Evolutionary conservation across 2,888 invertebrate species (phyloP).

Genomic region (Cancer borealis): DNA sequence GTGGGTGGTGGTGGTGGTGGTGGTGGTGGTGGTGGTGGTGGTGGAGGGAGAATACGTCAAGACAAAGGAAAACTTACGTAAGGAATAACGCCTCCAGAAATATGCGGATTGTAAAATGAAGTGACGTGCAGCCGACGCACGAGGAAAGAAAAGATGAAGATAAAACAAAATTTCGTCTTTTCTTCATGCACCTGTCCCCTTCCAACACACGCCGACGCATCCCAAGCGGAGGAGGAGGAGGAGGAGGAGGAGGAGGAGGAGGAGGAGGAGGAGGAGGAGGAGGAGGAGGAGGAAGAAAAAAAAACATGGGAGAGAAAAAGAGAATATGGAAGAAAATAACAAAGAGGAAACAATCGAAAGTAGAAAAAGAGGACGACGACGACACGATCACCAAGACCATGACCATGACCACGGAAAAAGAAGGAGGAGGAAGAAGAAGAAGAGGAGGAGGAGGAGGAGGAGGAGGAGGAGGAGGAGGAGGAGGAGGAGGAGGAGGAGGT

Average conservation of each 20-base stretch:
- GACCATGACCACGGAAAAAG: neutral
- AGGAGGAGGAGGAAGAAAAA: neutral
- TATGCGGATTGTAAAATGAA: neutral
- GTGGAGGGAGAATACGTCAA: neutral
- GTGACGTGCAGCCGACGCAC: neutral
- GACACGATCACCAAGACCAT: neutral
- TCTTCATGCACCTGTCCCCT: conserved; percentile 5
- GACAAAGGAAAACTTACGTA: neutral
- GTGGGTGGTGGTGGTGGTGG: neutral
- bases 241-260: neutral
- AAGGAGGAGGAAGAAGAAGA: neutral
- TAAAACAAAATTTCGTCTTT: neutral
- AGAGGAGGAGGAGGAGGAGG: conserved; percentile 16
- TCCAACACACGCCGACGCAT: neutral
- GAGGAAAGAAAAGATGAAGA: neutral
- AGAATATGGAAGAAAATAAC: neutral
- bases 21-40: neutral
- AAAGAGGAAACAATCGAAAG: neutral
- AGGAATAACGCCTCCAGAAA: neutral
- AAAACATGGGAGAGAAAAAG: neutral
- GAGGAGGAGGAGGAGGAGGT: neutral
- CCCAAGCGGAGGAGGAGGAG: neutral
- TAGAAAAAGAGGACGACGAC: neutral
- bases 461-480: neutral
- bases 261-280: neutral